Evolutionary conservation across 1,140 invertebrate species (phyloP).

Genomic region (Pseudoatta argentina): DNA sequence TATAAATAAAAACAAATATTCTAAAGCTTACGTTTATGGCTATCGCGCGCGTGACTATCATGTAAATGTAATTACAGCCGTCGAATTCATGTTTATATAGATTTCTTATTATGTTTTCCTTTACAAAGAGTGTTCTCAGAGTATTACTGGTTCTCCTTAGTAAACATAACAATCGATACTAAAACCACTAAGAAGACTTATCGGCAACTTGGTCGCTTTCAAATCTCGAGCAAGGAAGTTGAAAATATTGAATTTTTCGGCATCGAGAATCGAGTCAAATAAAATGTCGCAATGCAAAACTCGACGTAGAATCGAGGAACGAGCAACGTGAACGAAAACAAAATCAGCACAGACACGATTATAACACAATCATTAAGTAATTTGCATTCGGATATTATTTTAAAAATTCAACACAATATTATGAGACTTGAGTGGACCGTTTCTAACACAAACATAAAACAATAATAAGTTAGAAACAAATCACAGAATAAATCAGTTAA

Average conservation of each 20-base stretch:
- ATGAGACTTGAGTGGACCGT: no score
- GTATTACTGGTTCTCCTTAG: not conserved
- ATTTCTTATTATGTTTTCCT: conserved; percentile 28
- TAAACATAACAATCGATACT: not conserved
- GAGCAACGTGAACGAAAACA: not conserved
- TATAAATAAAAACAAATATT: not conserved
- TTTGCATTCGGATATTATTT: no score
- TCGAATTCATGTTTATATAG: not conserved
- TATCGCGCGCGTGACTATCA: no score
- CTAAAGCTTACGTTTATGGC: not conserved
- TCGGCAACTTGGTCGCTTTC: not conserved
- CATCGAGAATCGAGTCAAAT: not conserved
- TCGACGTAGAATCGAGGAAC: not conserved
- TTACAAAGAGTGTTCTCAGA: not conserved
- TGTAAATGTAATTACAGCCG: not conserved
- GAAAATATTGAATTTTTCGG: not conserved
- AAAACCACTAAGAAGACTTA: not conserved
- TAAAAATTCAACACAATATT: no score
- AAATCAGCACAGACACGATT: not conserved
- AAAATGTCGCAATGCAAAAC: not conserved
- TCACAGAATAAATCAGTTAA: no score
- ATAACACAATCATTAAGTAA: no score
- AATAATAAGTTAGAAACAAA: no score
- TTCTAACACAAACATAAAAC: no score
- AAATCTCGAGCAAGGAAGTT: not conserved